Evolutionary conservation across 53 echinoderm and acorn worm species (phyloP).

Genomic region (Echinarachnius parma): DNA sequence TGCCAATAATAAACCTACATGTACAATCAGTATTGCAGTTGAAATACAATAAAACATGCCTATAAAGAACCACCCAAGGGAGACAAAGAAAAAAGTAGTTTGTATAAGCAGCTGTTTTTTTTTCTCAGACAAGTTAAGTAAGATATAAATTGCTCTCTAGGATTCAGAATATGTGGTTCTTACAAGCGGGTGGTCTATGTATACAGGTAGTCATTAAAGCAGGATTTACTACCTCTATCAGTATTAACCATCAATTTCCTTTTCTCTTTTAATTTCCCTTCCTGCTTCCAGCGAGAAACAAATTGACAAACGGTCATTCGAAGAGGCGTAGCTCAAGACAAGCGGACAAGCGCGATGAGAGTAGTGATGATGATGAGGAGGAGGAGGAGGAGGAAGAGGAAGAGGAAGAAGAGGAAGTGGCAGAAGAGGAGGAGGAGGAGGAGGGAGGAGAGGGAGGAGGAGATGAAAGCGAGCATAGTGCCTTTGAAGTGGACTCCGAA

Average conservation of each 20-base stretch:
- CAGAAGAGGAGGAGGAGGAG: constrained; percentile 33
- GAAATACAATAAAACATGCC: no score
- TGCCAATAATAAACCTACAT: no score
- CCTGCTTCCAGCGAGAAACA: neutral
- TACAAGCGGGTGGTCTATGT: no score
- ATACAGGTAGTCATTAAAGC: no score
- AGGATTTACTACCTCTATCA: neutral
- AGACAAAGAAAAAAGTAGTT: no score
- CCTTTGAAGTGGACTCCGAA: constrained; percentile 12
- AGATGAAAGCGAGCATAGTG: constrained; percentile 31
- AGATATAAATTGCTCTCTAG: no score
- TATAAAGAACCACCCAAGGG: no score
- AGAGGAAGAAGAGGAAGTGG: constrained; percentile 38
- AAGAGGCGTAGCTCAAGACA: neutral
- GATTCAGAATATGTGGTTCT: no score
- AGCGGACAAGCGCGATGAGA: neutral
- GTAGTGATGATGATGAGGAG: neutral
- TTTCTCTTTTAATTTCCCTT: neutral
- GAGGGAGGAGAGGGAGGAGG: constrained; percentile 26
- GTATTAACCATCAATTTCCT: neutral
- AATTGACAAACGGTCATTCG: constrained; percentile 14
- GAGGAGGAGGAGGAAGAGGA: constrained; percentile 31
- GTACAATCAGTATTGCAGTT: no score
- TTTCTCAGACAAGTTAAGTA: no score
- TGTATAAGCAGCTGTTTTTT: no score